Percentiles rank a stretch among this genome's conserved stretches.
These are phyloP conservation scores for Jordanella pulchra DNA, from an alignment of 2,797 vertebrate species.

Conservation along the genomic window DNA sequence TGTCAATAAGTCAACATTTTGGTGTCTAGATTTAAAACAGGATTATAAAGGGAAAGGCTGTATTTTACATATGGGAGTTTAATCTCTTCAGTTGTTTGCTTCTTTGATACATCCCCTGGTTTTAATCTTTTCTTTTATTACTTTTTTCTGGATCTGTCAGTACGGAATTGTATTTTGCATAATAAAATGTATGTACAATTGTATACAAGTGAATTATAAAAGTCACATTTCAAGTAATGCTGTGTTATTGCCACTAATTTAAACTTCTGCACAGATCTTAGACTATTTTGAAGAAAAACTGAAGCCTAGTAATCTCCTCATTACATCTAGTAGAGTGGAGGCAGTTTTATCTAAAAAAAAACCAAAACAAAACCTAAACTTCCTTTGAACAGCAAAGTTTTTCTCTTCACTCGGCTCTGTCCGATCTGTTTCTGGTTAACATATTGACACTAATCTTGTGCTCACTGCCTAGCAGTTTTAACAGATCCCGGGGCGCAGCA, in stretches of 20 bases:
- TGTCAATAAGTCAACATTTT: slow-evolving; percentile 30
- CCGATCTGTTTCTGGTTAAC: slow-evolving; percentile 72
- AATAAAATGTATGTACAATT: background rate
- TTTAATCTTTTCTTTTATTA: background rate
- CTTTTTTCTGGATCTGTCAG: background rate
- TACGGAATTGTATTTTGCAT: background rate
- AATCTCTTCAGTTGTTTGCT: background rate
- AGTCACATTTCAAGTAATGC: background rate
- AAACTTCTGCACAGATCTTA: slow-evolving; percentile 3
- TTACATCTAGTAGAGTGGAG: slow-evolving; percentile 16
- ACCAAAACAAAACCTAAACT: slow-evolving; percentile 28
- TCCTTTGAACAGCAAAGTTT: slow-evolving; percentile 46
- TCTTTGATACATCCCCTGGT: background rate
- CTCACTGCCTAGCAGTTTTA: slow-evolving; percentile 73
- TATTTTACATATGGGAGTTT: background rate
- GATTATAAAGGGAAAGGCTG: background rate
- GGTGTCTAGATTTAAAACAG: slow-evolving; percentile 29
- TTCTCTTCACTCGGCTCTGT: slow-evolving; percentile 43
- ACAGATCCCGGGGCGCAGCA: slow-evolving; percentile 69
- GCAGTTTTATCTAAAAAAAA: slow-evolving; percentile 44
- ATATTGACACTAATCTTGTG: slow-evolving; percentile 61
- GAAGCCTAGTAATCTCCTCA: slow-evolving; percentile 4
- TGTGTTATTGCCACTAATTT: slow-evolving; percentile 3
- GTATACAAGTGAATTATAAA: background rate
- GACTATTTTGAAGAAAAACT: slow-evolving; percentile 15